Conservation (phyloP, 2,113 vertebrate genomes). For the Daboia siamensis region DNA sequence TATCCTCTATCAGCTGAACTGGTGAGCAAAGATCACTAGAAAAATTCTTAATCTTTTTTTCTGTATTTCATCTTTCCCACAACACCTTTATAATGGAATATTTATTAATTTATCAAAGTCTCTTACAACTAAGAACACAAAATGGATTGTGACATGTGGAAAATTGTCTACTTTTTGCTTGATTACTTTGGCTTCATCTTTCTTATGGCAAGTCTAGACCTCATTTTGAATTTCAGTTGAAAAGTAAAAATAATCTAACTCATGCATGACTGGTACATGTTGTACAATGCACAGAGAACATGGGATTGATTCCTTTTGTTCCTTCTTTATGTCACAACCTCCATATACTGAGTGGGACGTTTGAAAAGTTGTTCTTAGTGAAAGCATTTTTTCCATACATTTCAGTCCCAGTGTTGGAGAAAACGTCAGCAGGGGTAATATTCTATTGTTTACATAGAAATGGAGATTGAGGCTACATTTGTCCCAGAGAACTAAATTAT, state of each 20-base stretch:
- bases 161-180: not conserved
- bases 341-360: not conserved
- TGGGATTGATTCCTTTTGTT: not conserved
- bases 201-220: not conserved
- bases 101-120: not conserved
- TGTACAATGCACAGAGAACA: not conserved
- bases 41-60: not conserved
- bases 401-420: not conserved
- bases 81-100: not conserved
- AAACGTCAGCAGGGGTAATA: not conserved
- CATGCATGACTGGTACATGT: no score
- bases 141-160: not conserved
- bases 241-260: not conserved
- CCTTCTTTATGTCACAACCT: not conserved
- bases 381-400: not conserved
- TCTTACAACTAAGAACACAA: not conserved
- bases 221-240: not conserved
- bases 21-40: not conserved
- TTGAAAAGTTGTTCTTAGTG: not conserved
- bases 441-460: not conserved
- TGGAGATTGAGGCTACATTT: not conserved
- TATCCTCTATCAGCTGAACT: not conserved
- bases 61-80: not conserved
- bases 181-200: not conserved
- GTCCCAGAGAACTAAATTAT: not conserved